Conservation (phyloP, 2,797 vertebrate species). For the Simalia tracyae region DNA sequence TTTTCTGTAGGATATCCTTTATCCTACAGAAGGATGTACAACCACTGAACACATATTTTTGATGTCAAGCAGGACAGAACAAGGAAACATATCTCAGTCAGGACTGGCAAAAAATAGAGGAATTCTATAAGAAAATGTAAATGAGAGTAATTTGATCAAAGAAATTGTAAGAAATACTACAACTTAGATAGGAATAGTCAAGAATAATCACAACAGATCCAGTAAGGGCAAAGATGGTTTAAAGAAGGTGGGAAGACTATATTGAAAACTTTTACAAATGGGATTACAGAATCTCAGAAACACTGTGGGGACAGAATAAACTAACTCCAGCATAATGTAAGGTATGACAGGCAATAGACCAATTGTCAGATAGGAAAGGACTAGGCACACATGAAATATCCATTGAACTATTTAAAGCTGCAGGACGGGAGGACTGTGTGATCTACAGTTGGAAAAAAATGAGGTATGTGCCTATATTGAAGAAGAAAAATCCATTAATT, state of each 20-base stretch:
- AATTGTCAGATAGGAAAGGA: neutral
- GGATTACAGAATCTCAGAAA: neutral
- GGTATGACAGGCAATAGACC: neutral
- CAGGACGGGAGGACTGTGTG: neutral
- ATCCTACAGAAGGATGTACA: neutral
- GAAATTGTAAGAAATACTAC: neutral
- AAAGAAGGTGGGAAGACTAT: neutral
- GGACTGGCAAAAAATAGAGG: neutral
- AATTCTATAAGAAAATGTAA: neutral
- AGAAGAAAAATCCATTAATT: neutral
- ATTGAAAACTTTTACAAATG: neutral
- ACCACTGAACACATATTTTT: neutral
- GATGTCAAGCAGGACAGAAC: neutral
- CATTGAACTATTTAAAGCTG: conserved; percentile 4
- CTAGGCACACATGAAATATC: conserved; percentile 12
- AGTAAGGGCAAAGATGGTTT: neutral
- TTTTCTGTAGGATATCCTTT: too few species aligned
- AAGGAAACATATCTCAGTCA: neutral
- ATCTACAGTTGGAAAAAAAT: neutral
- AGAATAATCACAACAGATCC: neutral
- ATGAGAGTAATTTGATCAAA: neutral
- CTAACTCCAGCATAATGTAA: neutral
- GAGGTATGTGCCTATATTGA: neutral
- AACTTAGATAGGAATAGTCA: neutral
- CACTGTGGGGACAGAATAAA: neutral